These are phyloP conservation scores for Astyanax mexicanus DNA, from an alignment of 2,797 vertebrate genomes.

Conservation along the genomic window DNA sequence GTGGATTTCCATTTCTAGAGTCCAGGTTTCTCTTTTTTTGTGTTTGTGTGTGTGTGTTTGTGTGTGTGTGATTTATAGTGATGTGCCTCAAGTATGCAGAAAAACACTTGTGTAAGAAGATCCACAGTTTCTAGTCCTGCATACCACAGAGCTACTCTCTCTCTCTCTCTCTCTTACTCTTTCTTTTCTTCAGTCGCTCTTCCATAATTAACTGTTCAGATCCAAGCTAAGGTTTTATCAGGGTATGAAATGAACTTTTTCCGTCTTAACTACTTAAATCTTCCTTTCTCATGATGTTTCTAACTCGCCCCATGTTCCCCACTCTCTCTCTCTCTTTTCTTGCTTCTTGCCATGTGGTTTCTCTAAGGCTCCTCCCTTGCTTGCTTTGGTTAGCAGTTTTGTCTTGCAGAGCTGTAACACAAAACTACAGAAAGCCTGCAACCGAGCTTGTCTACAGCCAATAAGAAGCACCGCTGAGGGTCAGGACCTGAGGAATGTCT, in stretches of 20 bases:
- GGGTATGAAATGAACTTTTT: too few relatives aligned
- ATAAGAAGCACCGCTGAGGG: conserved; percentile 13
- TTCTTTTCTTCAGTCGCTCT: too few relatives aligned
- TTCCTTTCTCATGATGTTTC: not conserved
- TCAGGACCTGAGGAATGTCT: conserved; percentile 26
- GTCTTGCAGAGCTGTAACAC: conserved; percentile 2
- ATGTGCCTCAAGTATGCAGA: not conserved
- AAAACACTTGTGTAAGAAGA: conserved; percentile 40
- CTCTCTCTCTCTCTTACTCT: not conserved
- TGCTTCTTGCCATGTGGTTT: not conserved
- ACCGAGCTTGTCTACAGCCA: not conserved
- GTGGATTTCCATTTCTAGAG: too few relatives aligned
- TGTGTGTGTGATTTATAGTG: conserved; percentile 15
- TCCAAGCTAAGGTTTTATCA: too few relatives aligned
- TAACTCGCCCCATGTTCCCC: not conserved
- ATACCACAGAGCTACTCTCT: not conserved
- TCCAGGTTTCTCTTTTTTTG: too few relatives aligned
- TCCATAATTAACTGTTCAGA: too few relatives aligned
- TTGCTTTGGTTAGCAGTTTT: conserved; percentile 10
- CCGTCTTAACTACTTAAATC: not conserved
- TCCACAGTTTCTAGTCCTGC: not conserved
- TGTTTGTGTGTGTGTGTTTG: conserved; percentile 7
- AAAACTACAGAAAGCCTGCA: conserved; percentile 8
- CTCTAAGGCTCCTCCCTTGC: not conserved
- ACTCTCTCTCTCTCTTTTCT: not conserved